These are phyloP conservation scores for Sympetrum striolatum DNA, from an alignment of 2,888 invertebrate genomes.

Conservation along the genomic window DNA sequence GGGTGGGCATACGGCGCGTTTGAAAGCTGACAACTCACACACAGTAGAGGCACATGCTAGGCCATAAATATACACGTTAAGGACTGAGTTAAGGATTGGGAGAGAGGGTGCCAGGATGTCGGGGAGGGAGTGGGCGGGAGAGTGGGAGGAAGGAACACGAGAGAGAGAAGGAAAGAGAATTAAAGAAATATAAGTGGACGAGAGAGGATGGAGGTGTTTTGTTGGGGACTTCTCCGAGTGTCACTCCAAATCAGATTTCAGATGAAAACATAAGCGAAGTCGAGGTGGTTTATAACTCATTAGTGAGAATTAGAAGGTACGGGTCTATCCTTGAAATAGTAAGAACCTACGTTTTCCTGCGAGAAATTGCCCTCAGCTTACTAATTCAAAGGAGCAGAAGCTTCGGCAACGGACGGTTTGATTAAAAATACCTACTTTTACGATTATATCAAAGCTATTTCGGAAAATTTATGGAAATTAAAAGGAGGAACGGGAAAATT, in stretches of 20 bases:
- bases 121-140: background rate
- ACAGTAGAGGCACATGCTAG: conserved; percentile 28
- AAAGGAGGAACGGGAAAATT: no score
- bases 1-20: conserved; percentile 25
- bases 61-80: conserved; percentile 43
- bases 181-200: background rate
- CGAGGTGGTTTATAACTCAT: background rate
- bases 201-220: background rate
- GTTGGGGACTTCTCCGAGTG: background rate
- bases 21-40: conserved; percentile 38
- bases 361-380: background rate
- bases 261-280: conserved; percentile 10
- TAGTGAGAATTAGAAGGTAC: background rate
- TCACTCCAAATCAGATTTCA: background rate
- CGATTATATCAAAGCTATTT: no score
- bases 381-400: background rate
- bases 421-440: background rate
- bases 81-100: background rate
- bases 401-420: background rate
- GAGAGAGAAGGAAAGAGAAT: background rate
- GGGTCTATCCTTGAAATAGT: background rate
- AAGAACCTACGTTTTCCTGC: background rate
- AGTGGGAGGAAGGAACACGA: background rate
- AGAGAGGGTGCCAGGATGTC: background rate
- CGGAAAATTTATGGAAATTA: no score